A percentile compares a stretch with the other conserved stretches of the same genome.
These are phyloP conservation scores for Blera fallax DNA, from an alignment of 2,888 invertebrate genomes.

Conservation along the genomic window DNA sequence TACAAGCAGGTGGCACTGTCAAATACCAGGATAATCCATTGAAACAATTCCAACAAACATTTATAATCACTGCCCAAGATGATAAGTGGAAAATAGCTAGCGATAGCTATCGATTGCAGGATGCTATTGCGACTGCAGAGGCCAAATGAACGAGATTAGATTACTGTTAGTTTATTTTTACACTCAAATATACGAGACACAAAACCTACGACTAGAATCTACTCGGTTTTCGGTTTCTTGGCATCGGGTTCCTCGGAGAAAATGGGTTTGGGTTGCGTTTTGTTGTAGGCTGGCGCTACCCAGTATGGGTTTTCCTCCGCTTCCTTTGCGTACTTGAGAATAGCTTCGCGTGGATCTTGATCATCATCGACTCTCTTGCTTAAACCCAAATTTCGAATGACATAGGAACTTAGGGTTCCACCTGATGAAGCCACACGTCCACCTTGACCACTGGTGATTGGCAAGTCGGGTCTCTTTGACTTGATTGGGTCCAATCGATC, in stretches of 20 bases:
- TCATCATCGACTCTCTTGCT: conserved; percentile 96
- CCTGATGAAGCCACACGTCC: conserved; percentile 94
- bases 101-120: conserved; percentile 93
- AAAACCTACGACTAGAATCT: conserved; percentile 1
- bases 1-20: conserved; percentile 92
- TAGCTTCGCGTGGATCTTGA: conserved; percentile 96
- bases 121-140: conserved; percentile 75
- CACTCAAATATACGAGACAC: conserved; percentile 19
- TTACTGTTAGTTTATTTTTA: conserved; percentile 23
- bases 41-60: conserved; percentile 91
- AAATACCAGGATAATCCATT: conserved; percentile 85
- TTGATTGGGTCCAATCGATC: conserved; percentile 93
- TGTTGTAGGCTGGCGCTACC: conserved; percentile 95
- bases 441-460: conserved; percentile 94
- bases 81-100: conserved; percentile 97
- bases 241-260: conserved; percentile 84
- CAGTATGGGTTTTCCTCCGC: conserved; percentile 98
- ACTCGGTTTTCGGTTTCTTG: conserved; percentile 79
- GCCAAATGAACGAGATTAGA: conserved; percentile 56
- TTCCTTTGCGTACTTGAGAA: conserved; percentile 96
- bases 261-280: conserved; percentile 93
- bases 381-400: conserved; percentile 96
- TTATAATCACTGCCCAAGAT: conserved; percentile 92
- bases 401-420: conserved; percentile 97
- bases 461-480: conserved; percentile 91